These are phyloP conservation scores for Aspidapion aeneum DNA, from an alignment of 2,888 invertebrate genomes.

Conservation along the genomic window DNA sequence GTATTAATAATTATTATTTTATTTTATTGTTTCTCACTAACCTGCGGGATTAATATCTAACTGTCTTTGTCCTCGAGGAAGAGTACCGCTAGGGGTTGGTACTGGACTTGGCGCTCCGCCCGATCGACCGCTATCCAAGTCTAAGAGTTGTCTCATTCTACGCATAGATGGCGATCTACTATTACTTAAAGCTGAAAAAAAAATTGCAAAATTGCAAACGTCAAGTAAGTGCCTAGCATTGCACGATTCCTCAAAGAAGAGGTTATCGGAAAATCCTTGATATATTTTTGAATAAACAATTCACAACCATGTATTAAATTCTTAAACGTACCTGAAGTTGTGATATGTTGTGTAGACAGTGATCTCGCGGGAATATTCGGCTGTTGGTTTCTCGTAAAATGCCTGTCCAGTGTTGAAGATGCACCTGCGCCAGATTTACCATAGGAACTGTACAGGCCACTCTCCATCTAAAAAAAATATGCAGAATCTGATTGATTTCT, in stretches of 20 bases:
- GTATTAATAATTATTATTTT: too few species aligned
- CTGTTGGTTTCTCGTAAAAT: constrained; percentile 54
- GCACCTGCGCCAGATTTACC: constrained; percentile 66
- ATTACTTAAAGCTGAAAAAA: constrained; percentile 42
- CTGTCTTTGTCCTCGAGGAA: constrained; percentile 68
- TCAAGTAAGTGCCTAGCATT: too few species aligned
- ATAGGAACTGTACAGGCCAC: constrained; percentile 52
- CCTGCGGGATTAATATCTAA: constrained; percentile 89
- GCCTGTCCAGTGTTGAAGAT: constrained; percentile 65
- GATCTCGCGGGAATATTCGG: constrained; percentile 70
- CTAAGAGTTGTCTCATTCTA: constrained; percentile 76
- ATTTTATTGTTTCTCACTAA: constrained; percentile 42
- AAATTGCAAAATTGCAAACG: too few species aligned
- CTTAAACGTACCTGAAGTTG: constrained; percentile 46
- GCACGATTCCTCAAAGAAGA: too few species aligned
- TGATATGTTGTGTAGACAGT: constrained; percentile 70
- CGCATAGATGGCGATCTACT: constrained; percentile 71
- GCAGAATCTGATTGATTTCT: not conserved
- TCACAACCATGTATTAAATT: too few species aligned
- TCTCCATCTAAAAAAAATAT: constrained; percentile 40
- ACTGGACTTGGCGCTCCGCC: constrained; percentile 65
- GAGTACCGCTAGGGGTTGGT: constrained; percentile 73
- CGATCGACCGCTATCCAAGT: constrained; percentile 56
- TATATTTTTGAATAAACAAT: too few species aligned
- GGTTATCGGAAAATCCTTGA: too few species aligned